These are phyloP conservation scores for Myotis brandtii DNA, from an alignment of 2,113 vertebrate species.

Conservation along the genomic window DNA sequence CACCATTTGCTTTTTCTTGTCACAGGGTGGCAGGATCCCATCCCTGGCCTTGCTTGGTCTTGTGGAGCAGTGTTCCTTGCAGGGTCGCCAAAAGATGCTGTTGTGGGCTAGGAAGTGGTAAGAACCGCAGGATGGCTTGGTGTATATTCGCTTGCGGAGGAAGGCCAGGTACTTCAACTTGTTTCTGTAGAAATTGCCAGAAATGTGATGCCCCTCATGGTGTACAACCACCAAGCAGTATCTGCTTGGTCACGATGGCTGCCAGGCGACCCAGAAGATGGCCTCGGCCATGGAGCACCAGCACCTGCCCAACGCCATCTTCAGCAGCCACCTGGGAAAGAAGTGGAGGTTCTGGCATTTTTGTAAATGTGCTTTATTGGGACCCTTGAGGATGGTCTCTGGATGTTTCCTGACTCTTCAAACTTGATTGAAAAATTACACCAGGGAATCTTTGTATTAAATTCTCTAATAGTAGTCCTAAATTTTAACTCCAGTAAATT, in stretches of 20 bases:
- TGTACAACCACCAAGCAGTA: not conserved
- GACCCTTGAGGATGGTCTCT: conserved; percentile 36
- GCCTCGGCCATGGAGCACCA: not conserved
- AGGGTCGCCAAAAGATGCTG: too few species aligned
- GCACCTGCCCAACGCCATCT: not conserved
- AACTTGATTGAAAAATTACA: conserved; percentile 33
- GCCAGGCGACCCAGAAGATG: not conserved
- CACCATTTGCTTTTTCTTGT: too few species aligned
- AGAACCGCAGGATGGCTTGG: not conserved
- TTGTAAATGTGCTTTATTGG: conserved; percentile 40
- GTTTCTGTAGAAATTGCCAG: not conserved
- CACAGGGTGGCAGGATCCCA: too few species aligned
- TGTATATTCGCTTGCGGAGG: not conserved
- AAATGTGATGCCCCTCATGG: not conserved
- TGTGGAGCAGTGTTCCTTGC: too few species aligned
- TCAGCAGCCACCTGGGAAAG: not conserved
- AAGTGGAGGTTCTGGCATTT: conserved; percentile 19
- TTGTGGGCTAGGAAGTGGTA: not conserved
- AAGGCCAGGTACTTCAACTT: not conserved
- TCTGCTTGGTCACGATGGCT: not conserved
- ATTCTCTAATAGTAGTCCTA: conserved; percentile 3
- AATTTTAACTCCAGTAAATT: conserved; percentile 33
- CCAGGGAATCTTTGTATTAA: conserved; percentile 2
- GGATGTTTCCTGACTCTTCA: conserved; percentile 44
- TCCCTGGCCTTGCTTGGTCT: too few species aligned